Base-by-base conservation (phyloP, 2,888 invertebrate genomes). In the Tortrix viridana region DNA sequence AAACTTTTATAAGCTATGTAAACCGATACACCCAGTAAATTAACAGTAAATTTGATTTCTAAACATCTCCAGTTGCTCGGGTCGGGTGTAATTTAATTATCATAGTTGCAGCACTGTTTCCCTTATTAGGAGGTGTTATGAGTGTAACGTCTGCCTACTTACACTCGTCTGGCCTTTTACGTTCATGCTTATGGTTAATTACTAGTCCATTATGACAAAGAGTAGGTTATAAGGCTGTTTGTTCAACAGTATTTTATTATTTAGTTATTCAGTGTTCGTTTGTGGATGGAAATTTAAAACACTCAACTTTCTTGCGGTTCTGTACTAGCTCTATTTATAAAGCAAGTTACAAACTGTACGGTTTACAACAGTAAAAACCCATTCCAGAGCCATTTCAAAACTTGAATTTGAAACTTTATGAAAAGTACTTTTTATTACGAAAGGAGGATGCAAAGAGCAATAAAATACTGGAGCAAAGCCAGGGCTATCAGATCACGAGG, bases 11-110 rank as follows among this genome's bases (percentile, higher is more conserved):
- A 16, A 41, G n/a, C 16, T 14, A 6, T 41, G 41, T 19, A n/a
- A 53, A 38, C 37, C 20, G 6, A 19, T 41, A 41, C 23, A 38
- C 54, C 20, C 49, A 37, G 32, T 56, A 37, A 56, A 22, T 44
- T 37, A 49, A 19, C 20, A 26, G n/a, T 62, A 46, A 56, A 56
- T 56, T 50, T 50, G 22, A 50, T 50, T 56, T 62, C 38, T 62
- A 57, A 62, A 57, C 62, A 62, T 57, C 44, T 46, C 38, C 56
- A 46, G 38, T 52, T 52, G 18, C 62, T 56, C 56, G 44, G 56
- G 49, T 53, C 53, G 20, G 26, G 38, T 62, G 62, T 62, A 62
- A 62, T 62, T 62, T 47, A 62, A 62, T 62, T 62, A 62, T 57
- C 56, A 57, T 52, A 57, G 50, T 38, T 57, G 62, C 62, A 53